These are phyloP conservation scores for Cerastoderma edule DNA, from an alignment of 2,888 invertebrate genomes.

Conservation along the genomic window DNA sequence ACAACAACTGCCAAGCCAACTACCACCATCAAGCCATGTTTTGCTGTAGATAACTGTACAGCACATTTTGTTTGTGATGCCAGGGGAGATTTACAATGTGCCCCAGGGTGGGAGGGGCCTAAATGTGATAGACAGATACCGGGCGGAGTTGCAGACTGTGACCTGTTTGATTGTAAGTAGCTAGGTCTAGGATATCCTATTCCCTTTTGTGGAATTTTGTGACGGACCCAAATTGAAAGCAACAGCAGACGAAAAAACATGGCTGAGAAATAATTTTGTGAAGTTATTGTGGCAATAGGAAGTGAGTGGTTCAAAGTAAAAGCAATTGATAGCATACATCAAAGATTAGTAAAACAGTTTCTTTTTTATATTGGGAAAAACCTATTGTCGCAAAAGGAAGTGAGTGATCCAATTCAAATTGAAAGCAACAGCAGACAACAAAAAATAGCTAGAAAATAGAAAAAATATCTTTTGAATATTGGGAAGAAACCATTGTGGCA, in stretches of 20 bases:
- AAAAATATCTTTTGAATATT: neutral
- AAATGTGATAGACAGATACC: slow-evolving; percentile 20
- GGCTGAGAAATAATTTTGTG: too few relatives aligned
- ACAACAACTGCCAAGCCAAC: slow-evolving; percentile 24
- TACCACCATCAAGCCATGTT: slow-evolving; percentile 29
- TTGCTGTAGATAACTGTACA: slow-evolving; percentile 24
- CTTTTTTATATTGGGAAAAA: too few relatives aligned
- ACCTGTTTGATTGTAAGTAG: slow-evolving; percentile 27
- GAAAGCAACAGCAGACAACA: neutral
- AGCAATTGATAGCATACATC: too few relatives aligned
- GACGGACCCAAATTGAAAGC: too few relatives aligned
- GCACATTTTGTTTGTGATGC: slow-evolving; percentile 29
- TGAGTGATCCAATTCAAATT: neutral
- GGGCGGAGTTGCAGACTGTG: slow-evolving; percentile 29
- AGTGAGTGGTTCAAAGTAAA: too few relatives aligned
- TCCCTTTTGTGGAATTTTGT: too few relatives aligned
- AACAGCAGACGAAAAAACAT: too few relatives aligned
- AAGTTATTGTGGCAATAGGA: too few relatives aligned
- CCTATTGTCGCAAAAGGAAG: too few relatives aligned
- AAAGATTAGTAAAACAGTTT: too few relatives aligned
- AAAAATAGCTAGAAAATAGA: slow-evolving; percentile 4
- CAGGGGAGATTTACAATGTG: slow-evolving; percentile 18
- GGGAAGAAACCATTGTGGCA: neutral
- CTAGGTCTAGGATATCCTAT: too few relatives aligned
- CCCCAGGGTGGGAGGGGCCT: slow-evolving; percentile 24